Evolutionary conservation across 2,797 vertebrate genomes (phyloP).

Genomic region (Hirundo rustica): DNA sequence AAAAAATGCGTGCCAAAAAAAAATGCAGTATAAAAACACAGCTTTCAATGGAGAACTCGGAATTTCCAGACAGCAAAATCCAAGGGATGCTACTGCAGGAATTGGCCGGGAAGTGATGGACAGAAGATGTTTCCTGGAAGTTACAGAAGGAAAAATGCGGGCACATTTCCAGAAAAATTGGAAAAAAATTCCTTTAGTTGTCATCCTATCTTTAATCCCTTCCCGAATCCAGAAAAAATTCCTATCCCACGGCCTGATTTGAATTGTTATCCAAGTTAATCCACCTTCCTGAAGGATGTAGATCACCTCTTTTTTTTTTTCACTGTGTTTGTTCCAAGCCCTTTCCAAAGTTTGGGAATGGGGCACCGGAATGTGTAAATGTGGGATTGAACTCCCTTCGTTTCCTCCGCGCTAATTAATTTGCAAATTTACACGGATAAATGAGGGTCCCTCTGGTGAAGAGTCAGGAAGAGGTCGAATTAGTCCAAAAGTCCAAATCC

Average conservation of each 20-base stretch:
- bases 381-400: not conserved
- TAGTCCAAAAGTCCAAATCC: not conserved
- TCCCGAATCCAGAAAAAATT: not conserved
- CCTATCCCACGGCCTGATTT: not conserved
- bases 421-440: not conserved
- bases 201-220: not conserved
- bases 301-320: fast-evolving
- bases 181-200: too few relatives aligned
- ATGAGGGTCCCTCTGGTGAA: not conserved
- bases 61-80: not conserved
- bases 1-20: not conserved
- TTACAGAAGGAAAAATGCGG: not conserved
- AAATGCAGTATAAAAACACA: not conserved
- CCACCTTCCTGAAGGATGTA: fast-evolving
- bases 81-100: too few relatives aligned
- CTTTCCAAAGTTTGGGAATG: not conserved
- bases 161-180: not conserved
- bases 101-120: not conserved
- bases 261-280: not conserved
- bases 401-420: not conserved
- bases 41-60: not conserved
- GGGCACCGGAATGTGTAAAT: not conserved
- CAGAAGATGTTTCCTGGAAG: fast-evolving
- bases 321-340: not conserved
- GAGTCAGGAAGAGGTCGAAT: not conserved